Percentiles rank a stretch among this genome's conserved stretches.
Conservation (phyloP, 2,888 invertebrate species). For the Nephrotoma flavescens region DNA sequence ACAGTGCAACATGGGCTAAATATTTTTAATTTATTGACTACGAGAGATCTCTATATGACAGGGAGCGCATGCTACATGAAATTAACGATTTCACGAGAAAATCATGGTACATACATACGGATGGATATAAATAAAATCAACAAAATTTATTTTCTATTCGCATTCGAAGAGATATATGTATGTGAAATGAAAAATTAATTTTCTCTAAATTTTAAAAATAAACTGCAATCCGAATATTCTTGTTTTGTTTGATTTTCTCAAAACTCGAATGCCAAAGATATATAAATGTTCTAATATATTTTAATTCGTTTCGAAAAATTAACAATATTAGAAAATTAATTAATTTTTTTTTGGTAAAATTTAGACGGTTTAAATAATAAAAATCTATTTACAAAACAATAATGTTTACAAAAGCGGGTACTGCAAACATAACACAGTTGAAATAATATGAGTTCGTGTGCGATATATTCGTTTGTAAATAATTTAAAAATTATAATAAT, state of each 20-base stretch:
- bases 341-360: neutral
- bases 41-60: neutral
- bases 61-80: neutral
- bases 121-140: neutral
- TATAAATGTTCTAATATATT: neutral
- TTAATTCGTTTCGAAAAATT: neutral
- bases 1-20: neutral
- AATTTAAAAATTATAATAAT: too few relatives aligned
- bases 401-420: neutral
- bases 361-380: too few relatives aligned
- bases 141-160: neutral
- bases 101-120: neutral
- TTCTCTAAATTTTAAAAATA: neutral
- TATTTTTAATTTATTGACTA: neutral
- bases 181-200: neutral
- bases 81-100: neutral
- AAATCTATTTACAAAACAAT: neutral
- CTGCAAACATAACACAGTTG: neutral
- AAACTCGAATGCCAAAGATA: neutral
- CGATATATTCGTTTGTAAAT: neutral
- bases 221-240: neutral
- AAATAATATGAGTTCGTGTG: neutral
- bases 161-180: neutral
- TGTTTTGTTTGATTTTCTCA: neutral
- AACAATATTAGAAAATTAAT: neutral